Conservation (phyloP, 2,797 vertebrate genomes). For the Myoxocephalus aenaeus region DNA sequence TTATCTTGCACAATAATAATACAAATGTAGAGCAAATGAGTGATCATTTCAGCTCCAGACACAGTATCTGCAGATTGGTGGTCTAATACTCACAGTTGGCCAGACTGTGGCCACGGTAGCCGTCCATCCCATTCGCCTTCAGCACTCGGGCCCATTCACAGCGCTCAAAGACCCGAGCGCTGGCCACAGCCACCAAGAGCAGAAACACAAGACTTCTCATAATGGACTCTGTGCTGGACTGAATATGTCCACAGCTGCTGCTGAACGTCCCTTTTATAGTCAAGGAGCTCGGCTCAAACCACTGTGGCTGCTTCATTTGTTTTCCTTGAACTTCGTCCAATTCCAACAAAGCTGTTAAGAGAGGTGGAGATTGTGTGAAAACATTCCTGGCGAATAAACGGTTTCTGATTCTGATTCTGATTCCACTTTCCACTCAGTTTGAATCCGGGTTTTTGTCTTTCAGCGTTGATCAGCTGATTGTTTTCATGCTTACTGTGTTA, state of each 20-base stretch:
- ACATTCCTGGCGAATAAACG: too few relatives aligned
- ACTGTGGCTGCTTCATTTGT: not conserved
- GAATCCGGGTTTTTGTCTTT: not conserved
- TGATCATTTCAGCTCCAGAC: not conserved
- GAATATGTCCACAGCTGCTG: not conserved
- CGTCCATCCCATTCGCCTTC: slow-evolving; percentile 71
- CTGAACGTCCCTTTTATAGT: not conserved
- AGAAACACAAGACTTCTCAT: slow-evolving; percentile 69
- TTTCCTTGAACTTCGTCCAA: not conserved
- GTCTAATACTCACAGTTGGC: slow-evolving; percentile 74
- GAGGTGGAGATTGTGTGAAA: too few relatives aligned
- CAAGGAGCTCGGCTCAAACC: not conserved
- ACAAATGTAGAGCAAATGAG: not conserved
- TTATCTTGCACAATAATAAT: not conserved
- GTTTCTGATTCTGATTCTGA: too few relatives aligned
- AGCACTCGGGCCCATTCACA: slow-evolving; percentile 75
- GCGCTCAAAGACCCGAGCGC: slow-evolving; percentile 53
- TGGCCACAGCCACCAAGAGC: slow-evolving; percentile 53
- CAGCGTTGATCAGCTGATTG: slow-evolving; percentile 1
- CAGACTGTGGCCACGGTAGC: slow-evolving; percentile 68
- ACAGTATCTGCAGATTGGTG: not conserved
- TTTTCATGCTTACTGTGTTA: not conserved
- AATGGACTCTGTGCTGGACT: slow-evolving; percentile 1
- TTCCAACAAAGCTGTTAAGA: not conserved
- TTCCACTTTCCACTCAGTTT: not conserved